phyloP scores from a whole-genome alignment of 2,797 vertebrate species.

The Dromococcyx pavoninus region DNA sequence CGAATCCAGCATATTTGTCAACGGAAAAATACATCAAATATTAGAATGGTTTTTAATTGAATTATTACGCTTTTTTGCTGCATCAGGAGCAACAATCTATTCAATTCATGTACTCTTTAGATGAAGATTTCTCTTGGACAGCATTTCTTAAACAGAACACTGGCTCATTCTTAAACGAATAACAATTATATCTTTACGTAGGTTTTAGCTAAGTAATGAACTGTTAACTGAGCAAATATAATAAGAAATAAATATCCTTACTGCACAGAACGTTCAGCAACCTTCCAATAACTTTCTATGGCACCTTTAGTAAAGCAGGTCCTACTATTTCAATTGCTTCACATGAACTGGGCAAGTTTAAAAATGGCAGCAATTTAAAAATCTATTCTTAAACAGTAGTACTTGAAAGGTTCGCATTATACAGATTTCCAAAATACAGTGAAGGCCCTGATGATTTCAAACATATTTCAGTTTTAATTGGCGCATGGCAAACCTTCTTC shows the following conservation, averaged over 20 bases:
- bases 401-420: not conserved
- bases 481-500: not conserved
- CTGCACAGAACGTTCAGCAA: not conserved
- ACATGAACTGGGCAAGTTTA: not conserved
- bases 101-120: not conserved
- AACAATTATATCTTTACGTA: too few relatives aligned
- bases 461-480: not conserved
- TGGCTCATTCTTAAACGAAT: too few relatives aligned
- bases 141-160: not conserved
- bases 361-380: not conserved
- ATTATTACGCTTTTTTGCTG: not conserved
- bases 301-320: not conserved
- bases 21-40: not conserved
- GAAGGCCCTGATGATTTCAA: not conserved
- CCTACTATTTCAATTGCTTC: not conserved
- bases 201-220: too few relatives aligned
- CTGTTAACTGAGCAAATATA: not conserved
- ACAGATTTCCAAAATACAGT: not conserved
- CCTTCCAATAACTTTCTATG: not conserved
- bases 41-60: not conserved
- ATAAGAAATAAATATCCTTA: not conserved
- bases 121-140: not conserved
- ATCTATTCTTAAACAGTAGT: not conserved
- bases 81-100: not conserved
- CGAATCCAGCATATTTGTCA: not conserved